Evolutionary conservation across 2,797 vertebrate species (phyloP), one percentile per base, ranked within the genome.

Genomic region (Florisuga fusca): DNA sequence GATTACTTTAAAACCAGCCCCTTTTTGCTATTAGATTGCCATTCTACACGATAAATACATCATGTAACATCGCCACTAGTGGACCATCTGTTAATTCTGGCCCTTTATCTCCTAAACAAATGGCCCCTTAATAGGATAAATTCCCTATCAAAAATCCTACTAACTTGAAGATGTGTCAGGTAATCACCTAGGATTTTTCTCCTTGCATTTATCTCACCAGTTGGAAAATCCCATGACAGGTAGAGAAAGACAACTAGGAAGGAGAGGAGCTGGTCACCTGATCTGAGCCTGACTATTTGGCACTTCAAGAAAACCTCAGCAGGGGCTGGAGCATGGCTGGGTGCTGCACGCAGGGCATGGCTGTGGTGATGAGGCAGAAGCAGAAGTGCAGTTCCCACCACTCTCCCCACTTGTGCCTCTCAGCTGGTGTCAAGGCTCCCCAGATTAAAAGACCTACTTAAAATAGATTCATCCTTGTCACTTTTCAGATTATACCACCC

Each of bases 391-490:
- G 20, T 53, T 81, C 59, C 59, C 54, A 67, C 72, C 1, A 1
- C 67, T 80, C 81, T 51, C 83, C 69, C 86, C 90, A 75, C 71
- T 58, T 84, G 66, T 25, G 69, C 82, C 0, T 41, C 38, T n/a
- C n/a, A 3, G 63, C 76, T 90, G 13, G 38, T 41, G 76, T 93
- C 84, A 95, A 94, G 88, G 57, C 81, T 68, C 81, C 64, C 71
- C 87, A 86, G 88, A 96, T 94, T 94, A 96, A 95, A 96, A 89
- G 48, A 90, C 81, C 85, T 84, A 73, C 75, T 95, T 94, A 93
- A 67, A 67, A 77, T 51, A 94, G 76, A 94, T 94, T 90, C 93
- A 96, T 74, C 92, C 77, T 71, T 79, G 94, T 88, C 93, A 88
- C 55, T 96, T 94, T 93, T 93, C 77, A 91, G 85, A 91, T 89